Percentiles rank a stretch among this genome's conserved stretches.
These are phyloP conservation scores for Lacerta bilineata DNA, from an alignment of 2,797 vertebrate genomes.

Conservation along the genomic window DNA sequence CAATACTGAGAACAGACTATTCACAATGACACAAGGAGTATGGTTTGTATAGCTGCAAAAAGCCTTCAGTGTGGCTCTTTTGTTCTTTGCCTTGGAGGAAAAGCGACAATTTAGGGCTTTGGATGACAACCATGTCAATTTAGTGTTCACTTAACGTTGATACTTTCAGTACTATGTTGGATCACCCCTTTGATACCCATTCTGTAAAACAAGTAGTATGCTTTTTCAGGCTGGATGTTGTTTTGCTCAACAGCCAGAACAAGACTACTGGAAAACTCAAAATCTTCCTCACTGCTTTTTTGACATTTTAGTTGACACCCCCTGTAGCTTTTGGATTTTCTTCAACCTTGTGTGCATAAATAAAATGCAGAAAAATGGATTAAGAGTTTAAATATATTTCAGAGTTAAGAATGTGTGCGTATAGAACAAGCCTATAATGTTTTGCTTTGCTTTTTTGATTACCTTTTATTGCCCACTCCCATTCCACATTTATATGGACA, in stretches of 20 bases:
- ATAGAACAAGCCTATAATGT: neutral
- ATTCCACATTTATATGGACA: neutral
- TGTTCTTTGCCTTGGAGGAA: neutral
- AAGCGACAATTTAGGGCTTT: neutral
- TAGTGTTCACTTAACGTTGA: neutral
- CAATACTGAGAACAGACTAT: neutral
- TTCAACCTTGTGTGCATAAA: neutral
- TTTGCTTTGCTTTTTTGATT: too few species aligned
- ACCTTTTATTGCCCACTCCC: too few species aligned
- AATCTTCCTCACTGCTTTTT: neutral
- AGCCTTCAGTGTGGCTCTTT: slow-evolving; percentile 3
- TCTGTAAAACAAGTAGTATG: neutral
- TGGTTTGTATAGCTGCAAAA: neutral
- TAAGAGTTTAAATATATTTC: neutral
- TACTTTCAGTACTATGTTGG: neutral
- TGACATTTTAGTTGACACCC: neutral
- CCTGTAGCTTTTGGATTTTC: neutral
- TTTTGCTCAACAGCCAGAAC: neutral
- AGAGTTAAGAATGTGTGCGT: neutral
- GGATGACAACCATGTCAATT: neutral
- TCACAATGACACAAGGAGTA: neutral
- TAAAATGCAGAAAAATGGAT: neutral
- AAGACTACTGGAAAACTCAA: neutral
- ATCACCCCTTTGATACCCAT: neutral
- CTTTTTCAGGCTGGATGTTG: neutral